phyloP scores from a whole-genome alignment of 2,113 vertebrate genomes.

The Genyomyrus donnyi region DNA sequence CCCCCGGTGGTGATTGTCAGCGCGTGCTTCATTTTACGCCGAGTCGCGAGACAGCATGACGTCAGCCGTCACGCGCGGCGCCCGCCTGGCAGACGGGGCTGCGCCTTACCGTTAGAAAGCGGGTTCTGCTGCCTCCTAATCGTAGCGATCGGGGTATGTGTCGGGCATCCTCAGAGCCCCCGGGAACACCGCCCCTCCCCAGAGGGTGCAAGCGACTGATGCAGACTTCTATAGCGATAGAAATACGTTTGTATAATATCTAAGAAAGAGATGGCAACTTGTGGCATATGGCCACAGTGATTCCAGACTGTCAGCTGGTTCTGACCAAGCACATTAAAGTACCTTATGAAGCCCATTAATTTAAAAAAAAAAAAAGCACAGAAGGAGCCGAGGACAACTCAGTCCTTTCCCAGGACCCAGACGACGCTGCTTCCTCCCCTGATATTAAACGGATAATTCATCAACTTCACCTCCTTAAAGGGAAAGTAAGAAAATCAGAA shows the following conservation, averaged over 20 bases:
- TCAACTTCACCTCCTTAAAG: not conserved
- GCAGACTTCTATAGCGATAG: not conserved
- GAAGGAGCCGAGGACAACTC: not conserved
- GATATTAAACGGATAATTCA: no score
- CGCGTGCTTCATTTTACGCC: not conserved
- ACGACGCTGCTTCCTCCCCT: not conserved
- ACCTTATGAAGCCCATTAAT: not conserved
- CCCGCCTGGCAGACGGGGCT: not conserved
- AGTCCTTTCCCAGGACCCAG: not conserved
- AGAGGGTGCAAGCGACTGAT: not conserved
- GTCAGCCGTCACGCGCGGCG: not conserved
- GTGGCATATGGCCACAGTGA: not conserved
- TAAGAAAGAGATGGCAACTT: not conserved
- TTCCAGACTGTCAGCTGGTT: not conserved
- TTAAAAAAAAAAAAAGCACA: not conserved
- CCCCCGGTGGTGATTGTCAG: no score
- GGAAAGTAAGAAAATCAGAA: not conserved
- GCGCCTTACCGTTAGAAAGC: not conserved
- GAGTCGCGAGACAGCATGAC: not conserved
- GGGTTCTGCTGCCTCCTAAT: not conserved
- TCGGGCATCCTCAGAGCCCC: not conserved
- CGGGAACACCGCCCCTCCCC: not conserved
- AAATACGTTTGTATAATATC: not conserved
- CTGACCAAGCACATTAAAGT: not conserved
- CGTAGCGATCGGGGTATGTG: not conserved